Conservation (phyloP, 2,797 vertebrate species). For the Chiroxiphia lanceolata region DNA sequence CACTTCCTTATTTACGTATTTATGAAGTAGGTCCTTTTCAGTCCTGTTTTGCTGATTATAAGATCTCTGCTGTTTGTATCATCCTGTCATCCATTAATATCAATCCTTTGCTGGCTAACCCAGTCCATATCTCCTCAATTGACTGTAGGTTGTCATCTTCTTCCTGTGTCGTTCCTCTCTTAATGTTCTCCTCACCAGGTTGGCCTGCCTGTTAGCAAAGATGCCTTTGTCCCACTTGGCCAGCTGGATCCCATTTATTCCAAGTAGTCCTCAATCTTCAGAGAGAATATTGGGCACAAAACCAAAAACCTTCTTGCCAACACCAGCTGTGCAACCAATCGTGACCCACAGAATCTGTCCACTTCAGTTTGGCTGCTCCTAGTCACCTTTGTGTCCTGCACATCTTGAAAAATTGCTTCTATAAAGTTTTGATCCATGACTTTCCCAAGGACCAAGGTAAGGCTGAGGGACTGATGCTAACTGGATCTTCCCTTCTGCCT, state of each 20-base stretch:
- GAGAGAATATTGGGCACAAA: neutral
- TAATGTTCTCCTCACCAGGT: neutral
- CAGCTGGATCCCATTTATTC: neutral
- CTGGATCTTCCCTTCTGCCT: neutral
- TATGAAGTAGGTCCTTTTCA: neutral
- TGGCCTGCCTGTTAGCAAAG: neutral
- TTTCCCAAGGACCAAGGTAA: neutral
- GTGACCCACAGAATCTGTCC: neutral
- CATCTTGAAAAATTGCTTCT: neutral
- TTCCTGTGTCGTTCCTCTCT: neutral
- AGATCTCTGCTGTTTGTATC: neutral
- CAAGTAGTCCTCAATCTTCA: neutral
- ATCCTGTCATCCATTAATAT: neutral
- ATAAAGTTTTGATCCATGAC: neutral
- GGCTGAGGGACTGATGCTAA: neutral
- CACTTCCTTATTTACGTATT: neutral
- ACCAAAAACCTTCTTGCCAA: neutral
- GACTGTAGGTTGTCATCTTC: neutral
- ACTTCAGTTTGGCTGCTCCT: neutral
- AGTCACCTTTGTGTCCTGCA: neutral
- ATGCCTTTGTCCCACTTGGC: neutral
- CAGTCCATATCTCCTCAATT: neutral
- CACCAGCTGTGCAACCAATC: neutral
- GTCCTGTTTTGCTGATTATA: neutral
- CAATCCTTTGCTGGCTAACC: neutral